phyloP scores from a whole-genome alignment of 2,888 invertebrate species.

The Pachliopta kotzebuea region DNA sequence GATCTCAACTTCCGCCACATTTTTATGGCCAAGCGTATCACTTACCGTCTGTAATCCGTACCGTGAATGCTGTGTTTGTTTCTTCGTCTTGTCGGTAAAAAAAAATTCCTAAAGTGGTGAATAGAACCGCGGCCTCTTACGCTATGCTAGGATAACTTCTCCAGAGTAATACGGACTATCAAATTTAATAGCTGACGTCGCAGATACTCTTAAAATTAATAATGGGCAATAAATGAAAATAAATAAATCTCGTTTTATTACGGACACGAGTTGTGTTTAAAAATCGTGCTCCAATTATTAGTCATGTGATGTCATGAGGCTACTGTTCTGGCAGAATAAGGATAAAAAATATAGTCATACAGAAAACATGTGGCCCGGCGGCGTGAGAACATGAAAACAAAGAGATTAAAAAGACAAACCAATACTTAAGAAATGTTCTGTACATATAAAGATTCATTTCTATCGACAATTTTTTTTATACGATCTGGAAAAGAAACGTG shows the following conservation, averaged over 20 bases:
- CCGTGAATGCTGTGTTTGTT: no score
- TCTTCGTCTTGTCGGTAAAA: no score
- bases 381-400: conserved; percentile 72
- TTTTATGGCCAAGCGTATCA: no score
- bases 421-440: conserved; percentile 40
- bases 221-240: conserved; percentile 49
- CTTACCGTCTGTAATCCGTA: no score
- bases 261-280: conserved; percentile 63
- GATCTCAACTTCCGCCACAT: no score
- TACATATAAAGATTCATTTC: conserved; percentile 17
- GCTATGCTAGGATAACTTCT: no score
- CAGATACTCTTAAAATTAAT: conserved; percentile 30
- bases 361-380: conserved; percentile 69
- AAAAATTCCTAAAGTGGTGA: no score
- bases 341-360: conserved; percentile 62
- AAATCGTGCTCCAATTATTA: conserved; percentile 68
- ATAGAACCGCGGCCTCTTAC: no score
- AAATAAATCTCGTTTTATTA: conserved; percentile 69
- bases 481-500: no score
- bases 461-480: no score
- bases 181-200: not conserved
- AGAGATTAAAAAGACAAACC: conserved; percentile 57
- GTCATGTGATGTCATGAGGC: conserved; percentile 58
- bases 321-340: conserved; percentile 50
- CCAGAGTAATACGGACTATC: no score